These are phyloP conservation scores for Dioctria linearis DNA, from an alignment of 2,888 invertebrate genomes.

Conservation along the genomic window DNA sequence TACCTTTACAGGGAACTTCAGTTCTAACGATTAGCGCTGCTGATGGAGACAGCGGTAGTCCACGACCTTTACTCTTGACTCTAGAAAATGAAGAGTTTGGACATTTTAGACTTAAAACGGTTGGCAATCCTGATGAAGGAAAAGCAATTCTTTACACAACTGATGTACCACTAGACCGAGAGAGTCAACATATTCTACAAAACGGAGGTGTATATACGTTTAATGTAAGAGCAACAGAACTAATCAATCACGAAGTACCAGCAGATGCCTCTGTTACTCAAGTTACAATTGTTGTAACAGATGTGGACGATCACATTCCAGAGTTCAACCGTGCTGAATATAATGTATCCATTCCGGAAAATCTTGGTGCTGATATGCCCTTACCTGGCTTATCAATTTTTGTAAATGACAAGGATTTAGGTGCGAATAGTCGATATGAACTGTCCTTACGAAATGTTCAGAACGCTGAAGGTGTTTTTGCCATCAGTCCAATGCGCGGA, in stretches of 20 bases:
- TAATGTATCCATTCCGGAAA: constrained; percentile 82
- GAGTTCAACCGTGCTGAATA: constrained; percentile 79
- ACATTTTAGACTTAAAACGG: constrained; percentile 77
- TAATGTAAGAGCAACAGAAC: constrained; percentile 80
- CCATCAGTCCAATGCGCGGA: constrained; percentile 78
- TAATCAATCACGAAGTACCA: constrained; percentile 80
- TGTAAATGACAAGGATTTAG: constrained; percentile 82
- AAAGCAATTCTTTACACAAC: constrained; percentile 77
- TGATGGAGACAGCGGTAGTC: constrained; percentile 86
- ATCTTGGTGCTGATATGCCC: constrained; percentile 79
- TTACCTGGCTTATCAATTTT: constrained; percentile 82
- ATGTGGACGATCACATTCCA: constrained; percentile 84
- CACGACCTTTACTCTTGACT: constrained; percentile 77
- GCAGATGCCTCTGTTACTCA: constrained; percentile 79
- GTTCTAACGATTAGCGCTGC: constrained; percentile 82
- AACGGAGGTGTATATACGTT: constrained; percentile 86
- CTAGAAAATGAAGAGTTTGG: constrained; percentile 80
- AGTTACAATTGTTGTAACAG: constrained; percentile 84
- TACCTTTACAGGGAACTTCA: constrained; percentile 73
- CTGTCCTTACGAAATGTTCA: constrained; percentile 76
- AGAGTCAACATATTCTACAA: constrained; percentile 81
- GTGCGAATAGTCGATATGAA: constrained; percentile 81
- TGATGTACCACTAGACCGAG: constrained; percentile 79
- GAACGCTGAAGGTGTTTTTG: constrained; percentile 75
- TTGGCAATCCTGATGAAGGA: constrained; percentile 72